Evolutionary conservation across 2,888 invertebrate species (phyloP), one percentile per base, ranked within the genome.

Genomic region (Zhuqinia jingwanae): DNA sequence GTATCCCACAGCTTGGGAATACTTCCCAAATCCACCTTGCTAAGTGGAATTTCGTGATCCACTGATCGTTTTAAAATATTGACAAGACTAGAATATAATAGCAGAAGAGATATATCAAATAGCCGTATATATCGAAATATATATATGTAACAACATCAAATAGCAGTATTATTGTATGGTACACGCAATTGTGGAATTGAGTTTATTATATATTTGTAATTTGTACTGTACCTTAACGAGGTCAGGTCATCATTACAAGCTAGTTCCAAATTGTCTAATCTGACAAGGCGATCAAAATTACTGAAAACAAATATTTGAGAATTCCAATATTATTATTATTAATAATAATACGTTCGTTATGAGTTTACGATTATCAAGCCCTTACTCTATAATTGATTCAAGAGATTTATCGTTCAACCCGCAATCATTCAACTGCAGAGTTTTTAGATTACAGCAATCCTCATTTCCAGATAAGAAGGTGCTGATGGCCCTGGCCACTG

Each of bases 251-350:
- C 65, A 20, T 88, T 88, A 10, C 80, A 68, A 1, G 75, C 50
- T 20, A 88, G 2, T n/a, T 63, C 81, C 25, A 88, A 60, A 27
- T 42, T 73, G 11, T 88, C 88, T 36, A 88, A 22, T 22, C 87
- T 63, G 3, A 88, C 87, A 1, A 88, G 85, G 13, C 88, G 83
- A 30, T 87, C 78, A 78, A 88, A 88, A 17, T 85, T 68, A 20
- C 88, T 88, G 56, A 11, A 85, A 88, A n/a, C n/a, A n/a, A n/a
- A n/a, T n/a, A n/a, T n/a, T n/a, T n/a, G n/a, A n/a, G n/a, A n/a
- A n/a, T n/a, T n/a, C n/a, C n/a, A n/a, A n/a, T n/a, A n/a, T n/a
- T n/a, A n/a, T n/a, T n/a, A n/a, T n/a, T n/a, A n/a, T n/a, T n/a
- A n/a, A n/a, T n/a, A n/a, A n/a, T n/a, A n/a, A n/a, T n/a, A n/a